These are phyloP conservation scores for Lasioglossum albipes DNA, from an alignment of 1,140 invertebrate species.

Conservation along the genomic window DNA sequence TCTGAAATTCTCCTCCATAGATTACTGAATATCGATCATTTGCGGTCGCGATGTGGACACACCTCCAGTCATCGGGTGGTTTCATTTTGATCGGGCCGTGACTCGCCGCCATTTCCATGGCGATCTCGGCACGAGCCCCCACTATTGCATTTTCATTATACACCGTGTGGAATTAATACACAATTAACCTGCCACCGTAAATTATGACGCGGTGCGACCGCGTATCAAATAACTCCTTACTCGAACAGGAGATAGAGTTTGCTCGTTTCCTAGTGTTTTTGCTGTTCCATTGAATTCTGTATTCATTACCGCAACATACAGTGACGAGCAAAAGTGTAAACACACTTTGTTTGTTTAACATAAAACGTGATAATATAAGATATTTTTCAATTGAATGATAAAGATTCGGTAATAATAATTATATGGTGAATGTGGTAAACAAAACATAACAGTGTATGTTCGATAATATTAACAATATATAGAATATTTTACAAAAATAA, in stretches of 20 bases:
- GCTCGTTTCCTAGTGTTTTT: too few species aligned
- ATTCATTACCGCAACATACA: too few species aligned
- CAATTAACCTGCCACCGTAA: not conserved
- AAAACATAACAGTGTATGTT: too few species aligned
- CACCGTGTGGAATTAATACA: not conserved
- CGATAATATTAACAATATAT: too few species aligned
- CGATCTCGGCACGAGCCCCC: not conserved
- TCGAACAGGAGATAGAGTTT: not conserved
- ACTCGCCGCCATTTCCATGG: not conserved
- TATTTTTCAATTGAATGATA: too few species aligned
- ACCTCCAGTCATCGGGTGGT: not conserved
- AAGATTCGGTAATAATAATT: too few species aligned
- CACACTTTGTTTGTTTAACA: too few species aligned
- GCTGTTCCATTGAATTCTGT: too few species aligned
- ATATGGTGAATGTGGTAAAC: too few species aligned
- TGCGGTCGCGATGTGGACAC: not conserved
- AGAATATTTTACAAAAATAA: too few species aligned
- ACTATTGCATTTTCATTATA: not conserved
- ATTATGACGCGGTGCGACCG: not conserved
- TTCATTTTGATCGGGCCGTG: not conserved
- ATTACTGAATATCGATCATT: slow-evolving; percentile 14
- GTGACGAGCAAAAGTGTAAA: too few species aligned
- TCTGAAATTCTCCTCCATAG: not conserved
- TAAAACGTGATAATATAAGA: too few species aligned
- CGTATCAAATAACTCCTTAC: not conserved